Conservation (phyloP, 2,888 invertebrate species). For the Pogonocherus hispidulus region DNA sequence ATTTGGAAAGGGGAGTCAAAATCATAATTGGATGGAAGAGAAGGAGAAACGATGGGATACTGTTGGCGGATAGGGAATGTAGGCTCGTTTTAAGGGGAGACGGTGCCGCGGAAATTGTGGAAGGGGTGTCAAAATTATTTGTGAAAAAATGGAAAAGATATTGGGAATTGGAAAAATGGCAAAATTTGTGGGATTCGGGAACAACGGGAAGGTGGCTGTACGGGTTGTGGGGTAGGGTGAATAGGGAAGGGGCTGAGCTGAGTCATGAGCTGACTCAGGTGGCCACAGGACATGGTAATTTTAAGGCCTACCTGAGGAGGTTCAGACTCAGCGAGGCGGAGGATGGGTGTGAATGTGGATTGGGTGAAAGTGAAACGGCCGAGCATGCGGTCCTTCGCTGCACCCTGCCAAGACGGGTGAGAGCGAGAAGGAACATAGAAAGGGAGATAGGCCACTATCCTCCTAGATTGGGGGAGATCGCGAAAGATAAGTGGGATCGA, state of each 20-base stretch:
- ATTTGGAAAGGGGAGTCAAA: not conserved
- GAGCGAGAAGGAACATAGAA: not conserved
- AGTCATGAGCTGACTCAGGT: conserved; percentile 8
- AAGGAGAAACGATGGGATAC: not conserved
- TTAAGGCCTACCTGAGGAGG: conserved; percentile 16
- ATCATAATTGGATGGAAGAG: not conserved
- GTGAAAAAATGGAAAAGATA: conserved; percentile 7
- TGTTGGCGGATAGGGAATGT: too few species aligned
- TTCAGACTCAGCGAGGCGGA: conserved; percentile 9
- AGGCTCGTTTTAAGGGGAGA: too few species aligned
- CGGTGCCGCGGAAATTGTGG: too few species aligned
- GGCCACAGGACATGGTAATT: conserved; percentile 15
- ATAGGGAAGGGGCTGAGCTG: not conserved
- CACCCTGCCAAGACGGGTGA: not conserved
- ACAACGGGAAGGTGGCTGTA: not conserved
- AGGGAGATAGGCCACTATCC: not conserved
- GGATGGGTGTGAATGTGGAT: not conserved
- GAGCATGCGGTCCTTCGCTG: not conserved
- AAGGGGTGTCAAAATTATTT: too few species aligned
- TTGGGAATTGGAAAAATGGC: not conserved
- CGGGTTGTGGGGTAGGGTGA: not conserved
- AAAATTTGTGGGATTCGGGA: not conserved
- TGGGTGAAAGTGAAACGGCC: not conserved
- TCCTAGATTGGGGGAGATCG: not conserved
- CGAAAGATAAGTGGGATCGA: not conserved